phyloP scores from a whole-genome alignment of 2,797 vertebrate genomes.

The Danionella dracula region DNA sequence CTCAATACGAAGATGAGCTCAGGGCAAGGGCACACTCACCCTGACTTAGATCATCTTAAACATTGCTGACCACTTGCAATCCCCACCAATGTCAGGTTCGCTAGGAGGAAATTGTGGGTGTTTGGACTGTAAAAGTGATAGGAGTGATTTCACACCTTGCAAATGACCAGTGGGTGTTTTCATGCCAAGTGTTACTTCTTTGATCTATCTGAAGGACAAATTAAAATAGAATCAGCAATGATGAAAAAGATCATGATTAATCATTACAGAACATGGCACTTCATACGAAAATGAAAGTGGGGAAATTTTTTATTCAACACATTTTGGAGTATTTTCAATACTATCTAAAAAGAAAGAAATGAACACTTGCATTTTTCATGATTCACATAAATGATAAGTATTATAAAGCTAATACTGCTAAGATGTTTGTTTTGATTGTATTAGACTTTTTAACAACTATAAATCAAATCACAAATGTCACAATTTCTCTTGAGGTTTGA shows the following conservation, averaged over 20 bases:
- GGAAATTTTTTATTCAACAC: too few species aligned
- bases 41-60: constrained; percentile 14
- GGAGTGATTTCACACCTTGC: constrained; percentile 6
- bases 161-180: background rate
- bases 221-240: background rate
- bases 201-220: constrained; percentile 28
- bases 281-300: background rate
- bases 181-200: constrained; percentile 13
- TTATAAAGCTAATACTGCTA: too few species aligned
- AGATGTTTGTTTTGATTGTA: too few species aligned
- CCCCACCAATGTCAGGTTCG: background rate
- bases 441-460: too few species aligned
- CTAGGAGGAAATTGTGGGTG: background rate
- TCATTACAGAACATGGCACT: background rate
- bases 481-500: too few species aligned
- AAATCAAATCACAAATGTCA: too few species aligned
- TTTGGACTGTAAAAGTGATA: constrained; percentile 2
- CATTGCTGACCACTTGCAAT: constrained; percentile 24
- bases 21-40: constrained; percentile 35
- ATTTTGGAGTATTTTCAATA: too few species aligned
- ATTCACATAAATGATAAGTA: too few species aligned
- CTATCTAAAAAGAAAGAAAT: too few species aligned
- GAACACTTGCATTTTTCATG: too few species aligned
- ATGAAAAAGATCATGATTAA: constrained; percentile 12
- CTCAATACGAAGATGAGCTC: constrained; percentile 46